Percentiles rank a stretch among this genome's conserved stretches.
Conservation (phyloP, 2,797 vertebrate genomes). For the Dendrocincla fuliginosa region DNA sequence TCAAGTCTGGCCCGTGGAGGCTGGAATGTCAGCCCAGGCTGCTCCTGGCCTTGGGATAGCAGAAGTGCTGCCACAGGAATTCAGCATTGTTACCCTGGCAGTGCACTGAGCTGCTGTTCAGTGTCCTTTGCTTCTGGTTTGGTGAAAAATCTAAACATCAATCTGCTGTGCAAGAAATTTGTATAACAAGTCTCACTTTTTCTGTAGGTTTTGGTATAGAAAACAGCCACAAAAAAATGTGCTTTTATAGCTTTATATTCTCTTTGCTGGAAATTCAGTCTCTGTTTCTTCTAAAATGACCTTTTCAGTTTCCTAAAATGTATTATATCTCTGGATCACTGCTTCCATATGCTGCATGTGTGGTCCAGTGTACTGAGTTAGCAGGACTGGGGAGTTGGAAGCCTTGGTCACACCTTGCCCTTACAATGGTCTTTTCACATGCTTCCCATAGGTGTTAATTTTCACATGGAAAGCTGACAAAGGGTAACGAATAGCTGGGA, state of each 20-base stretch:
- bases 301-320: background rate
- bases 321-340: background rate
- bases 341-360: background rate
- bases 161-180: background rate
- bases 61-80: background rate
- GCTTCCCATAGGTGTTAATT: background rate
- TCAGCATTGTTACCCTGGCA: background rate
- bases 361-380: background rate
- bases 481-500: background rate
- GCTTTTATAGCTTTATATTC: background rate
- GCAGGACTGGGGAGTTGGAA: background rate
- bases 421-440: background rate
- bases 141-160: background rate
- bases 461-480: background rate
- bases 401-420: background rate
- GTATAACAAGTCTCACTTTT: background rate
- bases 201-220: background rate
- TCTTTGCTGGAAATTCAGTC: background rate
- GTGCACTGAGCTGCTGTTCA: background rate
- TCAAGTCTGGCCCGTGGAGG: background rate
- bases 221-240: background rate
- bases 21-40: background rate
- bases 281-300: background rate
- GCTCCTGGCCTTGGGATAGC: background rate
- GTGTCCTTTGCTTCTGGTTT: background rate